Conservation (phyloP, 2,888 invertebrate genomes). For the Choreutis nemorana region DNA sequence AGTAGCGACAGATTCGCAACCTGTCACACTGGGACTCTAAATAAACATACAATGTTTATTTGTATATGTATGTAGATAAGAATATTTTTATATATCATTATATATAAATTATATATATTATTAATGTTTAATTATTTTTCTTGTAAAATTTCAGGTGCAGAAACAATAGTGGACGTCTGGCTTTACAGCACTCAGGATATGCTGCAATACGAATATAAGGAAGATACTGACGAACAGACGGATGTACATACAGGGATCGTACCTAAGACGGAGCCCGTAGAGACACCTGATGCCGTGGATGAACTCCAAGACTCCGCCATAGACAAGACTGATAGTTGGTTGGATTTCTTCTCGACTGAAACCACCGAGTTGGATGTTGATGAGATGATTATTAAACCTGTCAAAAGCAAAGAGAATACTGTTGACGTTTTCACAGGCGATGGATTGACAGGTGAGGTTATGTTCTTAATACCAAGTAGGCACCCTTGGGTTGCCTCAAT, state of each 20-base stretch:
- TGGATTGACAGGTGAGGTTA: no score
- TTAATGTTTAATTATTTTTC: no score
- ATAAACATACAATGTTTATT: no score
- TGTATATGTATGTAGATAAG: no score
- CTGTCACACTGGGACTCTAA: no score
- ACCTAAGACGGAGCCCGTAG: conserved; percentile 1
- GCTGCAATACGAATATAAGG: conserved; percentile 39
- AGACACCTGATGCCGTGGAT: background rate
- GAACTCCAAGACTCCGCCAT: conserved; percentile 10
- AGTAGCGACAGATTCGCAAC: no score
- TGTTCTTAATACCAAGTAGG: no score
- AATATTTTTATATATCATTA: no score
- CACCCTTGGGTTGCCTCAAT: no score
- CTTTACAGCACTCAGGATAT: conserved; percentile 59
- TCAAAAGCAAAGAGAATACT: conserved; percentile 14
- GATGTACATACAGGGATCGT: conserved; percentile 1
- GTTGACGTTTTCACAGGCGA: background rate
- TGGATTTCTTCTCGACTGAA: conserved; percentile 47
- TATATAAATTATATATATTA: no score
- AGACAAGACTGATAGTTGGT: conserved; percentile 32
- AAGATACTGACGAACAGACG: conserved; percentile 12
- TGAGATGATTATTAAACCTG: conserved; percentile 48
- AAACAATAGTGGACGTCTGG: conserved; percentile 81
- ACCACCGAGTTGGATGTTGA: conserved; percentile 44
- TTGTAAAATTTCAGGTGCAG: conserved; percentile 72